Evolutionary conservation across 2,797 vertebrate genomes (phyloP).

Genomic region (Apogon hyalosoma): DNA sequence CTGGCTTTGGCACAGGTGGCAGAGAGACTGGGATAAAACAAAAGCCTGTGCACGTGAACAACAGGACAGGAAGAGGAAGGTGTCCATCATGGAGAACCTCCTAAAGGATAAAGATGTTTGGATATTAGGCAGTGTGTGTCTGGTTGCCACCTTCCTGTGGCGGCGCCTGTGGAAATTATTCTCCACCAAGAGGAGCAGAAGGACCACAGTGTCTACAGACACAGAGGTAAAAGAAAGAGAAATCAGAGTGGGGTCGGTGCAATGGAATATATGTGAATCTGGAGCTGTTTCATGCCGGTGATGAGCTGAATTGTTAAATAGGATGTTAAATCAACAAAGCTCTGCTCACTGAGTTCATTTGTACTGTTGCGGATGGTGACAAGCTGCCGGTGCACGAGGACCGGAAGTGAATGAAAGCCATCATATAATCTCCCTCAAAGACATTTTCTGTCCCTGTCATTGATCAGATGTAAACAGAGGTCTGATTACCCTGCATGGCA

Average conservation of each 20-base stretch:
- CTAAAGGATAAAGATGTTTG: conserved; percentile 88
- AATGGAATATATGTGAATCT: conserved; percentile 9
- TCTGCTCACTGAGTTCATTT: no score
- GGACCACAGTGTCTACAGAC: conserved; percentile 70
- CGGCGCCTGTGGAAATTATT: conserved; percentile 86
- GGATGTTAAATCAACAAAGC: no score
- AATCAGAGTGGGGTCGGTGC: background rate
- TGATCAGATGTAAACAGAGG: no score
- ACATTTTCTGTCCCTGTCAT: no score
- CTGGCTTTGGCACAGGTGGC: conserved; percentile 26
- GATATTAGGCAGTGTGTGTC: conserved; percentile 89
- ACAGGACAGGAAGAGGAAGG: conserved; percentile 24
- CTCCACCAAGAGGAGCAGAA: conserved; percentile 80
- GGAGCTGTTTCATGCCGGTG: background rate
- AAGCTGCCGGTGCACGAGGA: no score
- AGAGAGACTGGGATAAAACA: conserved; percentile 54
- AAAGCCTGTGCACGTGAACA: conserved; percentile 42
- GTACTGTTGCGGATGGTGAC: no score
- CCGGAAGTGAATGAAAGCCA: no score
- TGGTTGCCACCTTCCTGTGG: conserved; percentile 90
- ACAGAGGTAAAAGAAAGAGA: conserved; percentile 84
- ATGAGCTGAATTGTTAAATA: no score
- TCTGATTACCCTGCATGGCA: no score
- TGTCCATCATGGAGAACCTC: conserved; percentile 84
- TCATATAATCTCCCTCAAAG: no score